Conservation (phyloP, 1,140 invertebrate genomes). For the Antheraea pernyi region DNA sequence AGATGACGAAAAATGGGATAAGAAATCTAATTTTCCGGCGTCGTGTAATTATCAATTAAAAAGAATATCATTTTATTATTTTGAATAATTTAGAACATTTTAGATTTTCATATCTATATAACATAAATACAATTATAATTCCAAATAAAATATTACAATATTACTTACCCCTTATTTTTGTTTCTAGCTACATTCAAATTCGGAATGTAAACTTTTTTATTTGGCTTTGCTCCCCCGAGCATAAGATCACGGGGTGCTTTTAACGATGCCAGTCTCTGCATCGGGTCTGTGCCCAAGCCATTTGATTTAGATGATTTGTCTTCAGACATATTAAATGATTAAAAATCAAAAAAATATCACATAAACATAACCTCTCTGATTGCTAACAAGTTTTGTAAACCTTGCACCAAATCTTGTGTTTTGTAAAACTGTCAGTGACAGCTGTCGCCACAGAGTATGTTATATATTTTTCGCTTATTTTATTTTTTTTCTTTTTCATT, state of each 20-base stretch:
- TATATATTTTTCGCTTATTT: no score
- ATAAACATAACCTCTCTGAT: neutral
- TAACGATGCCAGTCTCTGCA: conserved; percentile 69
- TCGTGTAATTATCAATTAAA: no score
- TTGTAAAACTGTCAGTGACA: neutral
- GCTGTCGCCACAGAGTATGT: no score
- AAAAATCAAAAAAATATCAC: conserved; percentile 3
- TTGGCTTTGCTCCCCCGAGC: conserved; percentile 68
- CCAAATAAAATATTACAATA: neutral
- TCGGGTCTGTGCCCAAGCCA: conserved; percentile 45
- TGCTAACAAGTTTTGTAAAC: no score
- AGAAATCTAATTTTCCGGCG: no score
- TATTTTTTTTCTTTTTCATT: no score
- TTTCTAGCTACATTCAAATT: conserved; percentile 74
- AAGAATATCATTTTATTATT: no score
- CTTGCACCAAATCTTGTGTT: no score
- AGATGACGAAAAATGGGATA: no score
- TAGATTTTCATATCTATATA: no score
- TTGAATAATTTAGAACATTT: no score
- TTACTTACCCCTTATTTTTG: conserved; percentile 69
- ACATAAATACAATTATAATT: no score
- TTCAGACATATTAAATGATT: conserved; percentile 28
- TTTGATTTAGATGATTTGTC: conserved; percentile 53
- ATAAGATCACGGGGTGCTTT: conserved; percentile 79
- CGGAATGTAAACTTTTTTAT: conserved; percentile 73